Conservation (phyloP, 2,888 invertebrate genomes). For the Rhaphigaster nebulosa region DNA sequence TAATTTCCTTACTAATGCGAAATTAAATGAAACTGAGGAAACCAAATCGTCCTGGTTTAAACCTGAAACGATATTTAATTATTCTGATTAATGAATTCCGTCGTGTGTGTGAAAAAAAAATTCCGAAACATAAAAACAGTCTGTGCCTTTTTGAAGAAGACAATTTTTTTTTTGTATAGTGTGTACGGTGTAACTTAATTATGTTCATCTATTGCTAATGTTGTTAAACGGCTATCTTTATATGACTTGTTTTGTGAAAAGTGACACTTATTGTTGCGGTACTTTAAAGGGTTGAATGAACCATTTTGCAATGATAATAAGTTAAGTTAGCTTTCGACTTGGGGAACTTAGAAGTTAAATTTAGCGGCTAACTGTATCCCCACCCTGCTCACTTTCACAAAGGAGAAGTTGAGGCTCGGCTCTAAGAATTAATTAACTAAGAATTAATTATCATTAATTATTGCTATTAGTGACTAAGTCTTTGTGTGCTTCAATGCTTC, state of each 20-base stretch:
- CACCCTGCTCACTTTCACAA: not conserved
- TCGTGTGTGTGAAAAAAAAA: too few species aligned
- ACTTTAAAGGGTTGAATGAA: not conserved
- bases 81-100: too few species aligned
- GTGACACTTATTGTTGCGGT: not conserved
- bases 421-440: slow-evolving; percentile 12
- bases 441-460: slow-evolving; percentile 39
- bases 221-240: not conserved
- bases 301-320: slow-evolving; percentile 20
- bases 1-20: too few species aligned
- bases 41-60: too few species aligned
- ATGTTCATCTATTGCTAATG: too few species aligned
- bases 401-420: not conserved
- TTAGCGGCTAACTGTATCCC: not conserved
- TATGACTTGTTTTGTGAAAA: not conserved
- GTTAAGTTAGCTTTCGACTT: not conserved
- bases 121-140: too few species aligned
- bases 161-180: too few species aligned
- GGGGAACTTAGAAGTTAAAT: not conserved
- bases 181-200: too few species aligned
- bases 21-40: too few species aligned
- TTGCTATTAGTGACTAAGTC: not conserved
- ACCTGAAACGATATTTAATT: too few species aligned
- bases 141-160: too few species aligned
- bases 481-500: not conserved